phyloP scores from a whole-genome alignment of 2,888 invertebrate species.

The Acleris literana region DNA sequence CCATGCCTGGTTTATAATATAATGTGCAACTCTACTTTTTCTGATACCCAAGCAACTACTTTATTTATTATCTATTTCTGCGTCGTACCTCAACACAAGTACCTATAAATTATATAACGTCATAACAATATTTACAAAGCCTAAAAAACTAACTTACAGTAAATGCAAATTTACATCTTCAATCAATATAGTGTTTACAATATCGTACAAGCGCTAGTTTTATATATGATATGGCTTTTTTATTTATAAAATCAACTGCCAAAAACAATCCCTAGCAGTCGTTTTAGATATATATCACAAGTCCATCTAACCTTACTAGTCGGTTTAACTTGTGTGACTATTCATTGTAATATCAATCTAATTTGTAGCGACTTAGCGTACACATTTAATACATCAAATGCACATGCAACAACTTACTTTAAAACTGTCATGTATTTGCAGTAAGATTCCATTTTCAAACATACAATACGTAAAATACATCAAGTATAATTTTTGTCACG shows the following conservation, averaged over 20 bases:
- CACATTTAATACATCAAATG: slow-evolving; percentile 27
- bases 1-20: slow-evolving; percentile 56
- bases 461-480: slow-evolving; percentile 2
- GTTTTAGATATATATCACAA: slow-evolving; percentile 49
- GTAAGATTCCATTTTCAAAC: slow-evolving; percentile 9
- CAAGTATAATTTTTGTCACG: slow-evolving; percentile 38
- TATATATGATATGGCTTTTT: slow-evolving; percentile 80
- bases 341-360: slow-evolving; percentile 18
- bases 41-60: slow-evolving; percentile 70
- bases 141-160: slow-evolving; percentile 80
- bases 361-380: slow-evolving; percentile 32
- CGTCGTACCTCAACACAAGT: slow-evolving; percentile 67
- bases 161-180: slow-evolving; percentile 80
- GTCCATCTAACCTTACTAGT: slow-evolving; percentile 38
- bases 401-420: slow-evolving; percentile 25
- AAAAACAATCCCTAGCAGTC: slow-evolving; percentile 67
- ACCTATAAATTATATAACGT: slow-evolving; percentile 84
- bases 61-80: slow-evolving; percentile 70
- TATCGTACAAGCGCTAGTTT: slow-evolving; percentile 81
- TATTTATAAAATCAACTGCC: slow-evolving; percentile 72
- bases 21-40: slow-evolving; percentile 74
- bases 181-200: slow-evolving; percentile 82
- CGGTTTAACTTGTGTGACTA: slow-evolving; percentile 37
- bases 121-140: slow-evolving; percentile 84
- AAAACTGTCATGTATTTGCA: slow-evolving; percentile 18